Evolutionary conservation across 2,113 vertebrate genomes (phyloP), one percentile per base, ranked within the genome.

Genomic region (Hypanus sabinus): DNA sequence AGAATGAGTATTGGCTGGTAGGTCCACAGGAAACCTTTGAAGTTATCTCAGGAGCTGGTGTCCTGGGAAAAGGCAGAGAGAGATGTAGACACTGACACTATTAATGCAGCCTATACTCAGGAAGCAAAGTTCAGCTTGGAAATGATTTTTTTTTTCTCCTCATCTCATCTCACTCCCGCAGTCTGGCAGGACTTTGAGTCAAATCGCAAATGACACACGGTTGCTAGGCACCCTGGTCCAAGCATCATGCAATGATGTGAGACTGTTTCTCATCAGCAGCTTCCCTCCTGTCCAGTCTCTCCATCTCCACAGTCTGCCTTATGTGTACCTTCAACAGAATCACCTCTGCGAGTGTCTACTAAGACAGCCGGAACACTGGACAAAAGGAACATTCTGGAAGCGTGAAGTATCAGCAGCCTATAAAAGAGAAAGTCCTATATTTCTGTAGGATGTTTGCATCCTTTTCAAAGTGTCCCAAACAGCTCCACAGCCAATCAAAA

Each of bases 181-280:
- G 12, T 27, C 57, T 65, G 57, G 7, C 57, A 62, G 85, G 27
- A 62, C 4, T 33, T 88, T 62, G 85, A 88, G 85, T 14, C 85
- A 88, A 62, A 33, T 62, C 85, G 27, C 57, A 88, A 6, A 62
- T 88, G 85, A 88, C 57, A n/a, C 24, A 9, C 57, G 60, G 85
- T 88, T 88, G 85, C 85, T 88, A 88, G 85, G 85, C 85, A 65
- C 27, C 85, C 85, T 85, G 85, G 85, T 16, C 11, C 30, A 8
- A 0, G 14, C 57, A 12, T n/a, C 57, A 62, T 62, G 30, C 57
- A n/a, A n/a, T 62, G 85, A 62, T 65, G 85, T 62, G 60, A 3
- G 22, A 27, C 55, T 8, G 5, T 55, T 46, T 24, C 46, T 11
- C 22, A 46, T 46, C 3, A 7, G 46, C 80, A 55, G 20, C 7